Evolutionary conservation across 2,888 invertebrate genomes (phyloP).

Genomic region (Sipha maydis): DNA sequence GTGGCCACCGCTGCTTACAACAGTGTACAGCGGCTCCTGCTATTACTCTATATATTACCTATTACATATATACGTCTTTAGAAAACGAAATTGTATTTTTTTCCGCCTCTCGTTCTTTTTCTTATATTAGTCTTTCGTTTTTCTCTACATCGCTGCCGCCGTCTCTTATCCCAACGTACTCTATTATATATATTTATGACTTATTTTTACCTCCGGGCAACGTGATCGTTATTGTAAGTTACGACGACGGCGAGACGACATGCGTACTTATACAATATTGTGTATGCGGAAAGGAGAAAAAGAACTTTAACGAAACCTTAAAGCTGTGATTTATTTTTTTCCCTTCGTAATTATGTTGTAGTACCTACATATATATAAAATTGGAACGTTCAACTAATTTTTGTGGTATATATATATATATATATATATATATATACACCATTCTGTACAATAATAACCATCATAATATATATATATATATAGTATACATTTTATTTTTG

Average conservation of each 20-base stretch:
- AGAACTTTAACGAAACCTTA: conserved; percentile 32
- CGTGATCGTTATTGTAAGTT: conserved; percentile 58
- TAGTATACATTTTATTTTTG: too few species aligned
- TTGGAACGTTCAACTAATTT: too few species aligned
- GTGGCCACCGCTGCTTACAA: conserved; percentile 6
- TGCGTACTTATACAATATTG: too few species aligned
- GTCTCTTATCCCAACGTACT: conserved; percentile 1
- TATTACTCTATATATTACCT: not conserved
- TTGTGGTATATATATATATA: not conserved
- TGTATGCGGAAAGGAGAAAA: conserved; percentile 19
- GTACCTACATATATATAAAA: not conserved
- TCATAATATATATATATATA: too few species aligned
- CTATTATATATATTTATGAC: not conserved
- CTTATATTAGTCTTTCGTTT: conserved; percentile 3
- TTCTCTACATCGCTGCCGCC: conserved; percentile 16
- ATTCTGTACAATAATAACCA: too few species aligned
- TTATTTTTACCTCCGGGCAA: conserved; percentile 54
- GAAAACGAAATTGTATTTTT: conserved; percentile 58
- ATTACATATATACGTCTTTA: conserved; percentile 2
- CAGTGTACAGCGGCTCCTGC: not conserved
- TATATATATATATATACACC: not conserved
- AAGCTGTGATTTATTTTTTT: conserved; percentile 49
- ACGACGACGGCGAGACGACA: not conserved
- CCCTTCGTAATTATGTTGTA: conserved; percentile 26
- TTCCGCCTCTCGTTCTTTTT: not conserved